Base-by-base conservation (phyloP, 1,140 invertebrate species). In the Drosophila paulistorum region DNA sequence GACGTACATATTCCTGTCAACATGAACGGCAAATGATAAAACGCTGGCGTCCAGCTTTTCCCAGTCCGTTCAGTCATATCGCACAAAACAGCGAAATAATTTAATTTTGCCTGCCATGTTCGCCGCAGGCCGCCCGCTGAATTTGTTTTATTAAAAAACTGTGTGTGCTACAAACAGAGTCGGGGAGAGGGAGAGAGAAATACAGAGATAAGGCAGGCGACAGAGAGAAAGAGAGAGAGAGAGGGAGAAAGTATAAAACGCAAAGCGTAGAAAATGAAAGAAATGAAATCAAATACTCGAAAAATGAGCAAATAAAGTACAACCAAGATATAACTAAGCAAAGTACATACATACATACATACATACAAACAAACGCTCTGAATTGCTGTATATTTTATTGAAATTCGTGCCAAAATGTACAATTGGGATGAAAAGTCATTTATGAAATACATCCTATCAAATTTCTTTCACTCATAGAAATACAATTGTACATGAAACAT, bases 71-170 rank as follows among this genome's bases (percentile, higher is more conserved):
- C 61, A 26, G 45, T 60, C 64, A 48, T 60, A 13, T 33, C 48
- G 57, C 68, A 62, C 41, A 74, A 63, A 73, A 74, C 65, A 74
- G 64, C 67, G 74, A 89, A 89, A 89, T 83, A 89, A 89, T 89
- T 89, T 89, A 78, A 89, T 89, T 89, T 89, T 71, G 76, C 77
- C 72, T 89, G 84, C 84, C 84, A 87, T 89, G 81, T 81, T 78
- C 84, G 84, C 84, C 84, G 85, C 80, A 89, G 84, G 84, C 77
- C 67, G 67, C 68, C 80, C 77, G 84, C 70, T 75, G 84, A 87
- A 87, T 87, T 87, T 87, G 84, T 87, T 89, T 87, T 87, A 87
- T 89, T 87, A 89, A 87, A 87, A 87, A 87, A 89, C 73, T 71
- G 77, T 72, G 67, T 67, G 51, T 65, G 26, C 58, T 57, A 30